Conservation (phyloP, 2,113 vertebrate genomes). For the Apistogramma diplotaenia region DNA sequence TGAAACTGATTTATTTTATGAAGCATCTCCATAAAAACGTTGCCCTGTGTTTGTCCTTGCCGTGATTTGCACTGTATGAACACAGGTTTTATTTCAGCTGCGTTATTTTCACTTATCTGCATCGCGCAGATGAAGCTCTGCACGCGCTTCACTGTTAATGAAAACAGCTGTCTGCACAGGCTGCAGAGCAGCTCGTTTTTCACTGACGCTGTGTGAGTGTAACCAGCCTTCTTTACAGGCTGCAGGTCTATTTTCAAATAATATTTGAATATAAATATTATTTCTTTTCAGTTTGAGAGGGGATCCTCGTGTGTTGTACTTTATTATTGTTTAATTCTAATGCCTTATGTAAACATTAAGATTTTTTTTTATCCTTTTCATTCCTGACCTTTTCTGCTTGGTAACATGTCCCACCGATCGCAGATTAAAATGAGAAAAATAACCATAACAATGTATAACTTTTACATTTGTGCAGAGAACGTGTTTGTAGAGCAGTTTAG, state of each 20-base stretch:
- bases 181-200: background rate
- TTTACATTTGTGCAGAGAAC: background rate
- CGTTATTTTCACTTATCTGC: background rate
- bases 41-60: background rate
- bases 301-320: background rate
- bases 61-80: background rate
- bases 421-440: background rate
- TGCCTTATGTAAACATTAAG: background rate
- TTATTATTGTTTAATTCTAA: background rate
- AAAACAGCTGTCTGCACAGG: background rate
- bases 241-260: slow-evolving; percentile 3
- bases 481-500: background rate
- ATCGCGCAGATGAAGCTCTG: background rate
- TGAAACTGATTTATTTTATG: background rate
- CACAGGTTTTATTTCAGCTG: background rate
- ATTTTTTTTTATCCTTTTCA: background rate
- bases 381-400: background rate
- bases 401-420: background rate
- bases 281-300: too few relatives aligned
- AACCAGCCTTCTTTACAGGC: background rate
- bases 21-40: background rate
- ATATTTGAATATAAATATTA: background rate
- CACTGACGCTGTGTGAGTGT: background rate
- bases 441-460: background rate
- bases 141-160: background rate